Evolutionary conservation across 2,888 invertebrate genomes (phyloP), one percentile per base, ranked within the genome.

Genomic region (Rosalia funebris): DNA sequence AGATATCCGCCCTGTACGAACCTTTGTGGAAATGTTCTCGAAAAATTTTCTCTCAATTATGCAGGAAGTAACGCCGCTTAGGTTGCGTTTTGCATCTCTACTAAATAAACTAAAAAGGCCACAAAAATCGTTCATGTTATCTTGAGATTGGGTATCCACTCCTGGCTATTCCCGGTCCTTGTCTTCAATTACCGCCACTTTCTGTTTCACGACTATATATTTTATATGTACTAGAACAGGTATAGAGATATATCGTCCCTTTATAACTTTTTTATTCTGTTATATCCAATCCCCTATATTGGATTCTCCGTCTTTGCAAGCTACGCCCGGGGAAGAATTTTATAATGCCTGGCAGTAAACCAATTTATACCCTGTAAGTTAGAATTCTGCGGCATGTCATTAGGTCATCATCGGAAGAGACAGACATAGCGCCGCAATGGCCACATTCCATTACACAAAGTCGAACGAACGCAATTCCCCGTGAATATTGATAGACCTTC

Each of bases 371-470:
- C 60, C 42, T 65, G 62, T 60, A 60, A 63, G 64, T 62, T 60
- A 57, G 61, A 63, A 57, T 57, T 61, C 58, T 48, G 61, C 62
- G 61, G 60, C 59, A 60, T 69, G 66, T 68, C 67, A 69, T 68
- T 69, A 66, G 69, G 65, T 67, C 67, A 69, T 67, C 66, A 69
- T 62, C 59, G 60, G 56, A 56, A 58, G 62, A 36, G 64, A 63
- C 59, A 61, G 44, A 36, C 36, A 34, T 20, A 42, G 16, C 59
- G 37, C 60, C 56, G 56, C 65, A 56, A 63, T 72, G 73, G 71
- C 75, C 77, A 75, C 78, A 77, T 78, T 77, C 77, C 77, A 78
- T 79, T 79, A 77, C 74, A 70, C 75, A 72, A 74, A 77, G 76
- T 76, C 62, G 62, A 65, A 57, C 73, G 75, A 70, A 72, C 71